Percentiles rank a stretch among this genome's conserved stretches.
phyloP scores from a whole-genome alignment of 2,797 vertebrate genomes.

The Podarcis siculus region DNA sequence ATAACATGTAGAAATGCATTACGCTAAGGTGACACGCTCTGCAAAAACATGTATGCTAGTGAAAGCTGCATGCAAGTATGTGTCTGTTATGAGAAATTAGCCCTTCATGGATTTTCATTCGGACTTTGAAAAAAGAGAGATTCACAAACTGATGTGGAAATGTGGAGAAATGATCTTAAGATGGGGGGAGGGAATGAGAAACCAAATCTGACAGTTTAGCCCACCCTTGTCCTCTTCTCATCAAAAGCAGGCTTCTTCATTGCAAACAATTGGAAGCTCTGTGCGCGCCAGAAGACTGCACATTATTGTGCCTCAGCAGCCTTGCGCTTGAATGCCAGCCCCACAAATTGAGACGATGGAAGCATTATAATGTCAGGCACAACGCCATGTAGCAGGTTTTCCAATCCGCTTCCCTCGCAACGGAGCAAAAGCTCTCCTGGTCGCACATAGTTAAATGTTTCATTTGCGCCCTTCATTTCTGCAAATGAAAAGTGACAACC shows the following conservation, averaged over 20 bases:
- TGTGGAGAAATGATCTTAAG: no score
- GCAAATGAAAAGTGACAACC: slow-evolving; percentile 48
- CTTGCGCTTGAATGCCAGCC: fast-evolving
- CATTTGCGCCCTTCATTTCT: background rate
- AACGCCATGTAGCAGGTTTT: slow-evolving; percentile 38
- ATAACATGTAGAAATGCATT: no score
- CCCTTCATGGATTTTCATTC: no score
- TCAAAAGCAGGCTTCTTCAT: background rate
- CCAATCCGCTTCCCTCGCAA: slow-evolving; percentile 7
- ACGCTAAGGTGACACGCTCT: no score
- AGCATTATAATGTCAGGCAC: background rate
- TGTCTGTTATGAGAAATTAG: no score
- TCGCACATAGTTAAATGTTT: background rate
- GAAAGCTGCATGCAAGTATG: no score
- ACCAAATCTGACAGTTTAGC: no score
- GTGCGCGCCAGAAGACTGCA: background rate
- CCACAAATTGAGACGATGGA: fast-evolving
- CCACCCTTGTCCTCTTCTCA: background rate
- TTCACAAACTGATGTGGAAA: no score
- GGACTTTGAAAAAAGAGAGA: no score
- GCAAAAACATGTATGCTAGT: no score
- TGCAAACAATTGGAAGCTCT: background rate
- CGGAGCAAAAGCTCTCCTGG: background rate
- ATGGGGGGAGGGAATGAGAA: no score
- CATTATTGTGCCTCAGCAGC: slow-evolving; percentile 4